Conservation (phyloP, 2,113 vertebrate genomes). For the Oryzias curvinotus region DNA sequence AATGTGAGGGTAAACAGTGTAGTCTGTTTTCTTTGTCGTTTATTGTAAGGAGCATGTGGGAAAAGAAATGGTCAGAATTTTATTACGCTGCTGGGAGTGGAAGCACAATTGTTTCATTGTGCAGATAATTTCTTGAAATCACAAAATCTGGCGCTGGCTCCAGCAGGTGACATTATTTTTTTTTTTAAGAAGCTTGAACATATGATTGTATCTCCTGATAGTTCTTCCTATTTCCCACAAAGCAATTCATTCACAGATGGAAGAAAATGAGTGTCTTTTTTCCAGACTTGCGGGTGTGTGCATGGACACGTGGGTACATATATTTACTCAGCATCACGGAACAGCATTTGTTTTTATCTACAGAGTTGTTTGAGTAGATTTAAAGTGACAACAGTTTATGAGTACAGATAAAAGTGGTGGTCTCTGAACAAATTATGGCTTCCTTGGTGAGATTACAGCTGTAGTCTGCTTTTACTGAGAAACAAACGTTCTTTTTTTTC, state of each 20-base stretch:
- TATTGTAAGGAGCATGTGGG: background rate
- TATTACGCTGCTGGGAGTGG: background rate
- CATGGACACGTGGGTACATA: background rate
- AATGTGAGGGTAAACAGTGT: no score
- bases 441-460: background rate
- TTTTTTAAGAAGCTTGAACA: background rate
- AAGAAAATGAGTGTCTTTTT: slow-evolving; percentile 14
- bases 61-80: background rate
- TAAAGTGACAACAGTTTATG: slow-evolving; percentile 1
- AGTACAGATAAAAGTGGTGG: background rate
- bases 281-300: background rate
- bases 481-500: background rate
- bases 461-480: background rate
- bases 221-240: background rate
- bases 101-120: background rate
- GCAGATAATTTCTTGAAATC: background rate
- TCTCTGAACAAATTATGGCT: slow-evolving; percentile 4
- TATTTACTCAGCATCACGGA: background rate
- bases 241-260: slow-evolving; percentile 11
- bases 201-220: background rate
- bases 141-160: background rate
- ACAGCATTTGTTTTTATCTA: slow-evolving; percentile 17
- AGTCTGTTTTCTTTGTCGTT: background rate
- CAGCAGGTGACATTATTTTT: background rate
- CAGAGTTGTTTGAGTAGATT: slow-evolving; percentile 14